Percentiles rank a stretch among this genome's conserved stretches.
Evolutionary conservation across 2,888 invertebrate species (phyloP).

Genomic region (Stratiomys singularior): DNA sequence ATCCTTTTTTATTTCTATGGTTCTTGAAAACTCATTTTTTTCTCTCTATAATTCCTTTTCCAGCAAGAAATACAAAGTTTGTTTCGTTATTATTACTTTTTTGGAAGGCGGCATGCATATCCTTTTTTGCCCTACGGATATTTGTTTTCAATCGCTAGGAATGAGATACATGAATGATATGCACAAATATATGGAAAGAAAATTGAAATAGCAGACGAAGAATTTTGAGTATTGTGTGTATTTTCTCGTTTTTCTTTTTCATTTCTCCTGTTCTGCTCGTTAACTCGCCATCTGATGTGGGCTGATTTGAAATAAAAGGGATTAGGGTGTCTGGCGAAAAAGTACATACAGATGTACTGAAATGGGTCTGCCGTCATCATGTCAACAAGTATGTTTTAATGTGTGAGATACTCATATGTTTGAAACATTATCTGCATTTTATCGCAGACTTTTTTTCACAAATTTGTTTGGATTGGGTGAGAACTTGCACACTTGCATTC

Average conservation of each 20-base stretch:
- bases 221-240: too few species aligned
- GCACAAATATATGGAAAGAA: not conserved
- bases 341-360: not conserved
- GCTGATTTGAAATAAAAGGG: not conserved
- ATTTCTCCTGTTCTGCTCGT: not conserved
- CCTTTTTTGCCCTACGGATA: not conserved
- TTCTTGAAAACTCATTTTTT: not conserved
- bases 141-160: slow-evolving; percentile 11
- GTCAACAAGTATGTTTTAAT: not conserved
- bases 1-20: too few species aligned
- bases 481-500: slow-evolving; percentile 37
- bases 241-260: not conserved
- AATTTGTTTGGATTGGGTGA: slow-evolving; percentile 24
- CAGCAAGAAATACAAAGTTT: slow-evolving; percentile 5
- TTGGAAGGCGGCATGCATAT: not conserved
- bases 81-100: slow-evolving; percentile 18
- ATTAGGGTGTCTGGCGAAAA: not conserved
- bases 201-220: slow-evolving; percentile 3
- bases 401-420: not conserved
- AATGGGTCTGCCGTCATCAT: slow-evolving; percentile 30
- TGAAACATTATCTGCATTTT: slow-evolving; percentile 35
- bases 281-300: not conserved
- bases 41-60: not conserved
- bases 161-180: not conserved
- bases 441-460: not conserved